phyloP scores from a whole-genome alignment of 2,113 vertebrate species.

The Melanotaenia duboulayi region DNA sequence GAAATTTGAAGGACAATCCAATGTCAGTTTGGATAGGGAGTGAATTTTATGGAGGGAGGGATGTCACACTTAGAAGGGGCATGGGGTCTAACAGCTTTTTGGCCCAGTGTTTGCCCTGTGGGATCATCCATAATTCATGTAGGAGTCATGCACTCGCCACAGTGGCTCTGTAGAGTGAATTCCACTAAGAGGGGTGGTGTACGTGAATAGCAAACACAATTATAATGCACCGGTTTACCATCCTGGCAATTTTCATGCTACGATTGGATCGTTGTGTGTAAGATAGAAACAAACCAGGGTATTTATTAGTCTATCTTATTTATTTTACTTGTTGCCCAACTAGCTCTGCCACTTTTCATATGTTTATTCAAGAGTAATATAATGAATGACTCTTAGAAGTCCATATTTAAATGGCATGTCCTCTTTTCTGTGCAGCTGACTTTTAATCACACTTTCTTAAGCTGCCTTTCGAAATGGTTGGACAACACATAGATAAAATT shows the following conservation, averaged over 20 bases:
- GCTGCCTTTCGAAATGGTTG: not conserved
- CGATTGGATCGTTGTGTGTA: not conserved
- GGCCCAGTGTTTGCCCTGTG: conserved; percentile 53
- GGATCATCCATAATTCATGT: conserved; percentile 77
- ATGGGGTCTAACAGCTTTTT: conserved; percentile 47
- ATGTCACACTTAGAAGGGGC: conserved; percentile 50
- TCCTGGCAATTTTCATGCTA: conserved; percentile 5
- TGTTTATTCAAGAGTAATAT: not conserved
- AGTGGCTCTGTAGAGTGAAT: conserved; percentile 41
- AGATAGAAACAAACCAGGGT: accelerated
- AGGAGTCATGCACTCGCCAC: conserved; percentile 65
- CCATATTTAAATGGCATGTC: conserved; percentile 2
- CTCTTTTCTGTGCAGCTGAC: not conserved
- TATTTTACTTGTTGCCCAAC: not conserved
- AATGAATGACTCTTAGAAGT: not conserved
- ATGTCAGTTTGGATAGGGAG: conserved; percentile 39
- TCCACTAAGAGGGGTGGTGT: conserved; percentile 37
- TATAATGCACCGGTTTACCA: conserved; percentile 34
- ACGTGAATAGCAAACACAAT: conserved; percentile 54
- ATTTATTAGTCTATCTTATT: not conserved
- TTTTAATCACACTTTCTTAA: not conserved
- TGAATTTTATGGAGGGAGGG: conserved; percentile 53
- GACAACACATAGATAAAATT: not conserved
- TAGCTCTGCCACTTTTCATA: not conserved
- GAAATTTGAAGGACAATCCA: conserved; percentile 32